Percentiles rank a stretch among this genome's conserved stretches.
Evolutionary conservation across 1,140 invertebrate genomes (phyloP).

Genomic region (Oppia nitens): DNA sequence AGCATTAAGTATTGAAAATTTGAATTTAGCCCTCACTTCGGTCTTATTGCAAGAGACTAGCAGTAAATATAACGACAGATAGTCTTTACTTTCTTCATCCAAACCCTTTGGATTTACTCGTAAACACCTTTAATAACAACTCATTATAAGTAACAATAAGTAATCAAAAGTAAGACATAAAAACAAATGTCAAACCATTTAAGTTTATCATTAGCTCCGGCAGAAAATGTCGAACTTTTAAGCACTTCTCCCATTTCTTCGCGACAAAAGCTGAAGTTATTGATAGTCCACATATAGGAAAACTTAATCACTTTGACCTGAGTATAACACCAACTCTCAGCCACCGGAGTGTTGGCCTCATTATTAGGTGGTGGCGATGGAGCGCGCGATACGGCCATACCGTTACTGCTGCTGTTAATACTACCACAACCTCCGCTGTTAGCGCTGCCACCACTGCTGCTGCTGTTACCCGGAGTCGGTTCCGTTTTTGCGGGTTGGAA

Average conservation of each 20-base stretch:
- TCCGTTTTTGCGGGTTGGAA: constrained; percentile 9
- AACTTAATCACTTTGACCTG: constrained; percentile 99
- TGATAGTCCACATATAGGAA: constrained; percentile 99
- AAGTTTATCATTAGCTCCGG: constrained; percentile 95
- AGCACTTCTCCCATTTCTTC: constrained; percentile 99
- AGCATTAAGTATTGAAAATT: constrained; percentile 99
- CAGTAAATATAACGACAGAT: constrained; percentile 91
- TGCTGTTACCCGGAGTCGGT: constrained; percentile 3
- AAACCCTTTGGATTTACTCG: constrained; percentile 97
- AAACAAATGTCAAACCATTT: constrained; percentile 59
- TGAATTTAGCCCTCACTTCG: constrained; percentile 98
- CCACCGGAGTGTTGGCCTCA: constrained; percentile 19
- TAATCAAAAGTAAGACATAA: not conserved
- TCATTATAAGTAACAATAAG: not conserved
- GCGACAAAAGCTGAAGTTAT: constrained; percentile 98
- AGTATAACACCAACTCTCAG: constrained; percentile 23
- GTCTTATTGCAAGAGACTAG: constrained; percentile 98
- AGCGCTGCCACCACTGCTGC: constrained; percentile 1
- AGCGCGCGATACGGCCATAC: constrained; percentile 20
- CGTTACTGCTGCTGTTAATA: constrained; percentile 3
- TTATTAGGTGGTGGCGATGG: constrained; percentile 19
- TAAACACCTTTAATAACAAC: constrained; percentile 55
- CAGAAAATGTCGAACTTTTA: constrained; percentile 97
- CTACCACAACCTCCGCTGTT: not conserved
- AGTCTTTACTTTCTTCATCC: constrained; percentile 99